Conservation (phyloP, 1,140 invertebrate species). For the Vanessa atalanta region DNA sequence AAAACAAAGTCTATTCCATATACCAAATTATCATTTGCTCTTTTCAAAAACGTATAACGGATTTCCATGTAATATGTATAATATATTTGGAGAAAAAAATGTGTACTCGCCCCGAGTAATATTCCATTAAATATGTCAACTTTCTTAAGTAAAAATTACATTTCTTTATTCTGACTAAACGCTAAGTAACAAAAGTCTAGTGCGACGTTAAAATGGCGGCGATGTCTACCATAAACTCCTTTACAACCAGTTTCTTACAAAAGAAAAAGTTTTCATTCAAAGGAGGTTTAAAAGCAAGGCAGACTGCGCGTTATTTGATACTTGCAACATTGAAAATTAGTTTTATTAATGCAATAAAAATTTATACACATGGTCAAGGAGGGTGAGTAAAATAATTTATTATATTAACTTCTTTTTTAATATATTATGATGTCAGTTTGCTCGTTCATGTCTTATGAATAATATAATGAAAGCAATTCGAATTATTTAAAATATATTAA, state of each 20-base stretch:
- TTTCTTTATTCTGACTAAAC: slow-evolving; percentile 1
- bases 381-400: background rate
- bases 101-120: background rate
- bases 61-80: no score
- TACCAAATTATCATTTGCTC: no score
- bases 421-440: background rate
- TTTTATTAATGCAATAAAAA: slow-evolving; percentile 3
- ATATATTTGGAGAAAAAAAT: background rate
- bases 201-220: slow-evolving; percentile 12
- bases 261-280: slow-evolving; percentile 16
- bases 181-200: slow-evolving; percentile 12
- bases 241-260: slow-evolving; percentile 11
- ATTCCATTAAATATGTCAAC: background rate
- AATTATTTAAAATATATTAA: slow-evolving; percentile 6
- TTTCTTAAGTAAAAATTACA: background rate
- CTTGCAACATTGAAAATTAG: slow-evolving; percentile 5
- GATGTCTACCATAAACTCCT: slow-evolving; percentile 7
- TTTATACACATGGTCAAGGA: background rate
- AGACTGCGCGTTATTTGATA: slow-evolving; percentile 14
- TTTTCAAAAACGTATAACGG: no score
- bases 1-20: no score
- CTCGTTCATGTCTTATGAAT: background rate
- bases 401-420: background rate
- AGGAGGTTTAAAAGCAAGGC: slow-evolving; percentile 9
- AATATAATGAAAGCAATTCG: background rate